Base-by-base conservation (phyloP, 23 tunicate genomes). In the Trididemnum clinides region DNA sequence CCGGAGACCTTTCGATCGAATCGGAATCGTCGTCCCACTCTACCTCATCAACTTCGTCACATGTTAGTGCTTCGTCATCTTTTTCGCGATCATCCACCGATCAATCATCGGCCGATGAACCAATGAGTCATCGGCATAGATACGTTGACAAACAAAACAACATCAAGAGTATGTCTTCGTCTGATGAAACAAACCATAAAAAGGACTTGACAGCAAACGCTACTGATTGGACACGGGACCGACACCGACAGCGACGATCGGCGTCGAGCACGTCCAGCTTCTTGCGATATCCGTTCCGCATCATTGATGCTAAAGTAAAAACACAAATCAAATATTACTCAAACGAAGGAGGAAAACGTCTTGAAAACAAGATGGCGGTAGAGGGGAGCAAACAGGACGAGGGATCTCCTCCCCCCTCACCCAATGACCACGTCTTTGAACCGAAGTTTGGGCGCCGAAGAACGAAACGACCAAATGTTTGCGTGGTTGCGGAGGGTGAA, bases 401-500 rank as follows among this genome's bases (percentile, higher is more conserved):
- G 34, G 54, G 64, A 2, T 70, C 49, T 31, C 69, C 39, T 49
- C 39, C 64, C 0, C n/a, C 29, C 1, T 70, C 87, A 1, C 87
- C 79, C 0, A 44, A 38, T 5, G 87, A 83, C 28, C 31, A 83
- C 7, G 19, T 50, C 28, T 39, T 50, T 28, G 87, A 85, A 26
- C 82, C 70, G 2, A 77, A 78, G 34, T 78, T 86, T 28, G 85
- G 85, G 28, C 39, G 57, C 0, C 65, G 75, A 2, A 51, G 78
- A 7, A 58, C 54, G n/a, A 57, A 44, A 21, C 85, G 73, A 1
- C 34, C 78, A 20, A 86, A 59, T 35, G 58, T 22, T 0, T 82
- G 85, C 49, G 66, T 63, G 30, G 65, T 65, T 6, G 90, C 90
- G 3, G 94, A 89, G 78, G 88, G 72, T 12, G 88, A 89, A 64